Conservation (phyloP, 2,797 vertebrate genomes). For the Corythornis leucogaster region DNA sequence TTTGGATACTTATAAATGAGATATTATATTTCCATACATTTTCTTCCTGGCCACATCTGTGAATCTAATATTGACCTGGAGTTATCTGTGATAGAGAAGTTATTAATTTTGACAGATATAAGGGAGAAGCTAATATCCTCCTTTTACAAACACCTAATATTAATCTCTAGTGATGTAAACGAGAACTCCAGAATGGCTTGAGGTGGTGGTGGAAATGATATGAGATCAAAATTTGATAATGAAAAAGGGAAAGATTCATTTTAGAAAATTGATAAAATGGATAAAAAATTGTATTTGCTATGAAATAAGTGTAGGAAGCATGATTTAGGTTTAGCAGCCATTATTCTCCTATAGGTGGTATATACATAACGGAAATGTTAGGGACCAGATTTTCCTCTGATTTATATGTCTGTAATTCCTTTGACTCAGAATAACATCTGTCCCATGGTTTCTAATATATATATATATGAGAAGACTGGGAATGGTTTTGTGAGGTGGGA, state of each 20-base stretch:
- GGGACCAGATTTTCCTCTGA: constrained; percentile 2
- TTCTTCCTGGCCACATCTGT: constrained; percentile 81
- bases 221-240: constrained; percentile 79
- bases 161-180: constrained; percentile 82
- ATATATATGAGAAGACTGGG: neutral
- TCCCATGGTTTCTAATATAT: neutral
- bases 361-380: neutral
- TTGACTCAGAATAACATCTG: neutral
- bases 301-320: constrained; percentile 54
- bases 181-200: constrained; percentile 65
- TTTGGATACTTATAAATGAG: constrained; percentile 79
- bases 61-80: constrained; percentile 85
- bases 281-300: constrained; percentile 66
- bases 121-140: constrained; percentile 85
- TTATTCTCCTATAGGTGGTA: constrained; percentile 28
- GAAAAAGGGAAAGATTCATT: constrained; percentile 79
- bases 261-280: constrained; percentile 74
- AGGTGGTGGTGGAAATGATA: constrained; percentile 73
- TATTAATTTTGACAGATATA: constrained; percentile 87
- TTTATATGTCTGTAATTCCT: constrained; percentile 1
- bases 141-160: constrained; percentile 85
- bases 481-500: neutral
- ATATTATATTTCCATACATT: constrained; percentile 83
- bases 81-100: constrained; percentile 85
- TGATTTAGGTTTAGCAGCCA: neutral